phyloP scores from a whole-genome alignment of 2,888 invertebrate genomes.

The Aquatica leii region DNA sequence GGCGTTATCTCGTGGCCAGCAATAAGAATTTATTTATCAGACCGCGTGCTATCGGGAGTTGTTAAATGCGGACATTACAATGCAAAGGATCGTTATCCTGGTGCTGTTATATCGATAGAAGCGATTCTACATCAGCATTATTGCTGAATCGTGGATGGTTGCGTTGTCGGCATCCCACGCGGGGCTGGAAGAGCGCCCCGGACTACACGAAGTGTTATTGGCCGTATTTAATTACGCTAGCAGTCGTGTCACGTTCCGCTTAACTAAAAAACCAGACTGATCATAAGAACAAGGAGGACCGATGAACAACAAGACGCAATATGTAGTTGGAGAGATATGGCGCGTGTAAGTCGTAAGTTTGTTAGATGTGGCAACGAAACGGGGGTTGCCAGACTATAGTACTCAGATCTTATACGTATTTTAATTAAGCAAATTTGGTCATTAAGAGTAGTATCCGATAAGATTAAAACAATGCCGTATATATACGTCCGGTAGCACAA shows the following conservation, averaged over 20 bases:
- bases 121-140: slow-evolving; percentile 61
- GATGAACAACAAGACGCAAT: slow-evolving; percentile 48
- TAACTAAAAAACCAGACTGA: slow-evolving; percentile 47
- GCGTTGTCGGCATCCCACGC: slow-evolving; percentile 57
- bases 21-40: slow-evolving; percentile 59
- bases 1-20: slow-evolving; percentile 51
- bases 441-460: slow-evolving; percentile 54
- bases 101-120: slow-evolving; percentile 58
- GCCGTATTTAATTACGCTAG: slow-evolving; percentile 46
- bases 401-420: slow-evolving; percentile 41
- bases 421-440: slow-evolving; percentile 59
- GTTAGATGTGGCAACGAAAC: slow-evolving; percentile 13
- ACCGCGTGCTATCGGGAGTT: slow-evolving; percentile 56
- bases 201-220: slow-evolving; percentile 46
- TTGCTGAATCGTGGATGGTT: slow-evolving; percentile 61
- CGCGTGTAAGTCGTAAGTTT: slow-evolving; percentile 52
- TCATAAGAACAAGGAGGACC: slow-evolving; percentile 41
- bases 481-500: slow-evolving; percentile 23
- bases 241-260: slow-evolving; percentile 44
- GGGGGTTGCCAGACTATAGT: slow-evolving; percentile 19
- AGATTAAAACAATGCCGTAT: slow-evolving; percentile 57
- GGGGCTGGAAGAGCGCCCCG: slow-evolving; percentile 39
- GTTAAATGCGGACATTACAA: slow-evolving; percentile 62
- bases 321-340: slow-evolving; percentile 51
- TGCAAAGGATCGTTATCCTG: slow-evolving; percentile 61